Conservation (phyloP, 2,797 vertebrate genomes). For the Pseudochirops cupreus region DNA sequence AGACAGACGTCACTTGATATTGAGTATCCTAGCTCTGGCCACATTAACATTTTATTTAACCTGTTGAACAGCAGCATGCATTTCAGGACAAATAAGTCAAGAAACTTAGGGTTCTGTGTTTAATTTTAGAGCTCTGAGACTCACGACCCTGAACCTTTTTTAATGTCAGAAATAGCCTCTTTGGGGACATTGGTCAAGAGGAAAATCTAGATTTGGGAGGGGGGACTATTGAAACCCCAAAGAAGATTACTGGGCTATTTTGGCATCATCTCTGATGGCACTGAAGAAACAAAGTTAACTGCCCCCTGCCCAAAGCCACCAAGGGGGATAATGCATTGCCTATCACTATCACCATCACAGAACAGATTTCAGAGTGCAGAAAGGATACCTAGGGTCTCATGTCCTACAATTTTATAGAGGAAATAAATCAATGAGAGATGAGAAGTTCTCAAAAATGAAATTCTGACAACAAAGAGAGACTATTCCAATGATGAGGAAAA, state of each 20-base stretch:
- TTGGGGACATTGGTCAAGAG: neutral
- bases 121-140: neutral
- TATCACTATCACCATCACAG: neutral
- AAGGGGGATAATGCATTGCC: neutral
- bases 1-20: neutral
- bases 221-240: neutral
- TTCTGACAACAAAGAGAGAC: neutral
- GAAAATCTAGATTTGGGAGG: neutral
- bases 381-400: neutral
- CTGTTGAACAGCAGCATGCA: neutral
- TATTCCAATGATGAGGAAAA: neutral
- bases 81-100: neutral
- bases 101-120: slow-evolving; percentile 1
- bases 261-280: neutral
- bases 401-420: neutral
- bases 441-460: neutral
- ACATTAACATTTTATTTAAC: slow-evolving; percentile 22
- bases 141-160: neutral
- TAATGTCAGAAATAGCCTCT: neutral
- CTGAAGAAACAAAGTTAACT: neutral
- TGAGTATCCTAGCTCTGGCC: neutral
- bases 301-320: neutral
- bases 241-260: neutral
- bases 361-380: neutral
- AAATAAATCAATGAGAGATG: neutral